These are phyloP conservation scores for Eulemur rubriventer DNA, from an alignment of 2,797 vertebrate species.

Conservation along the genomic window DNA sequence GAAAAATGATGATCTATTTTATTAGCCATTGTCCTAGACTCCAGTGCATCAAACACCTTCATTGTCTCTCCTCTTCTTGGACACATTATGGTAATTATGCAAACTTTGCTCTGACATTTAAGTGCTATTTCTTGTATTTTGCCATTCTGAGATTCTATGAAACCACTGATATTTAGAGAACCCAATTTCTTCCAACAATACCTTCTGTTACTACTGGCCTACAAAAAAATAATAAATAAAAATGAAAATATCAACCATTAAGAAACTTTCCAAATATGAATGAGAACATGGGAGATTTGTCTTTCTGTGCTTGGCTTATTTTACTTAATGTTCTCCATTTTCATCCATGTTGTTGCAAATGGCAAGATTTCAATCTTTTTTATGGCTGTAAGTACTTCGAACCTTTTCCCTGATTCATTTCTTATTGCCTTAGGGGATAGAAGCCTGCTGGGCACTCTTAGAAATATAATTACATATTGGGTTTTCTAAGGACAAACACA, in stretches of 20 bases:
- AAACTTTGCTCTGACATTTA: background rate
- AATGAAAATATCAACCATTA: background rate
- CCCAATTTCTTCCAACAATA: background rate
- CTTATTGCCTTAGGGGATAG: background rate
- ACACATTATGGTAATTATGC: background rate
- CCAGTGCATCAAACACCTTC: background rate
- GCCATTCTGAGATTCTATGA: background rate
- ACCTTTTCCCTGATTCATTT: background rate
- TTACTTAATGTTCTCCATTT: background rate
- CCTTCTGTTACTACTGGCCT: background rate
- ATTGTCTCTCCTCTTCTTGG: background rate
- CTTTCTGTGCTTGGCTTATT: background rate
- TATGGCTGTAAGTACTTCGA: background rate
- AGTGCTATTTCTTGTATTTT: background rate
- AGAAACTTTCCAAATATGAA: background rate
- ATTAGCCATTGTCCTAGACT: background rate
- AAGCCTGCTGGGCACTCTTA: background rate
- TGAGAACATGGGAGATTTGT: background rate
- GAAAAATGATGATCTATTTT: background rate
- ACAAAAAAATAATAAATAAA: background rate
- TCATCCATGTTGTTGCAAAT: background rate
- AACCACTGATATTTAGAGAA: background rate
- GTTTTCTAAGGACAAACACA: background rate
- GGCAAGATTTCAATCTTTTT: background rate
- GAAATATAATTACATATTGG: background rate